Percentiles rank a stretch among this genome's conserved stretches.
These are phyloP conservation scores for Ptychobarbus kaznakovi DNA, from an alignment of 2,797 vertebrate species.

Conservation along the genomic window DNA sequence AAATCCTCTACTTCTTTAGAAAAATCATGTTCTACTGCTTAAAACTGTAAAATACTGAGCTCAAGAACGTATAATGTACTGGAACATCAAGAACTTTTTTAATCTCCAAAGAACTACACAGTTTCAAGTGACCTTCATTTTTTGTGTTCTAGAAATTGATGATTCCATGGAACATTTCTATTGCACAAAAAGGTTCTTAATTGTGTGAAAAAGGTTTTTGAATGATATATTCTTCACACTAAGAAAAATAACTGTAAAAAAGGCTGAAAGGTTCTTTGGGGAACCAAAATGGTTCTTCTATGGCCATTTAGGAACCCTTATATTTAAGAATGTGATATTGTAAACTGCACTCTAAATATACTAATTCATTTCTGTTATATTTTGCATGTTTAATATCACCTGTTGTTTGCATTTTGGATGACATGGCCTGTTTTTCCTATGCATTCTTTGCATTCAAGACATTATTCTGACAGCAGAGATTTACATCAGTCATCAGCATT, in stretches of 20 bases:
- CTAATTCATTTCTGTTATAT: background rate
- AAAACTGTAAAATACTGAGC: background rate
- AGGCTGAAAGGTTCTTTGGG: background rate
- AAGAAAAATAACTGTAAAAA: too few relatives aligned
- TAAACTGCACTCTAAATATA: background rate
- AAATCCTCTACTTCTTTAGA: background rate
- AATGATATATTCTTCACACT: too few relatives aligned
- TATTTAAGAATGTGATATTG: background rate
- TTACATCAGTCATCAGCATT: conserved; percentile 38
- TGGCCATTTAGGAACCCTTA: background rate
- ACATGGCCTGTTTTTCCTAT: background rate
- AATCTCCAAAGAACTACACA: background rate
- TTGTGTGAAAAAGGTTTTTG: too few relatives aligned
- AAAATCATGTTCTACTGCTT: background rate
- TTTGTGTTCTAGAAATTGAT: background rate
- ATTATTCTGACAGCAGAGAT: conserved; percentile 29
- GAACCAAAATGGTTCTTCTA: background rate
- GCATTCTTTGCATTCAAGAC: conserved; percentile 3
- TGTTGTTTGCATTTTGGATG: background rate
- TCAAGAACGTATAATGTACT: background rate
- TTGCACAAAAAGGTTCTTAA: background rate
- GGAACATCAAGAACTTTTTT: background rate
- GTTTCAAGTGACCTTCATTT: background rate
- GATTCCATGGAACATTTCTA: background rate
- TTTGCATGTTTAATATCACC: conserved; percentile 6